phyloP scores from a whole-genome alignment of 2,797 vertebrate genomes.

The Picus viridis region DNA sequence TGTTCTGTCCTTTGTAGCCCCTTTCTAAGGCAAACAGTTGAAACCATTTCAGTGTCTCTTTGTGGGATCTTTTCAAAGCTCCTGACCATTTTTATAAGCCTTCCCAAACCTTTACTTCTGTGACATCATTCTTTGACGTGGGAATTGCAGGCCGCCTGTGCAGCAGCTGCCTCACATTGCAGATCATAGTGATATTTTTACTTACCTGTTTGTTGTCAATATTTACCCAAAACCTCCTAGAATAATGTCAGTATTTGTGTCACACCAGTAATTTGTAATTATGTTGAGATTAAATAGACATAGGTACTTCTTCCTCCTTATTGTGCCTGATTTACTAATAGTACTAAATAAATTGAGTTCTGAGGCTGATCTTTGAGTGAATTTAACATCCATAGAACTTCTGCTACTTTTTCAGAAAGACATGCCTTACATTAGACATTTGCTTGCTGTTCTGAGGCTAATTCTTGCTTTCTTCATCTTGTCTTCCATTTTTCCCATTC shows the following conservation, averaged over 20 bases:
- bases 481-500: background rate
- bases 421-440: background rate
- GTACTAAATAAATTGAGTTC: background rate
- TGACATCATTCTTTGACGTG: background rate
- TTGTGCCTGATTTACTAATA: background rate
- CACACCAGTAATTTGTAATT: background rate
- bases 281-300: background rate
- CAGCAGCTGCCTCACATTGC: background rate
- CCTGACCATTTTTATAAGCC: background rate
- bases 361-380: background rate
- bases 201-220: background rate
- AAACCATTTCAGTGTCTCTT: background rate
- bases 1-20: background rate
- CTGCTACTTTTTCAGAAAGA: background rate
- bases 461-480: conserved; percentile 30
- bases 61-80: background rate
- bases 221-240: background rate
- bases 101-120: background rate
- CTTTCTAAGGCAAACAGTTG: background rate
- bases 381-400: background rate
- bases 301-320: background rate
- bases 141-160: background rate
- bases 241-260: background rate
- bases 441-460: background rate
- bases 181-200: background rate